Evolutionary conservation across 2,888 invertebrate species (phyloP), one percentile per base, ranked within the genome.

Genomic region (Troides aeacus): DNA sequence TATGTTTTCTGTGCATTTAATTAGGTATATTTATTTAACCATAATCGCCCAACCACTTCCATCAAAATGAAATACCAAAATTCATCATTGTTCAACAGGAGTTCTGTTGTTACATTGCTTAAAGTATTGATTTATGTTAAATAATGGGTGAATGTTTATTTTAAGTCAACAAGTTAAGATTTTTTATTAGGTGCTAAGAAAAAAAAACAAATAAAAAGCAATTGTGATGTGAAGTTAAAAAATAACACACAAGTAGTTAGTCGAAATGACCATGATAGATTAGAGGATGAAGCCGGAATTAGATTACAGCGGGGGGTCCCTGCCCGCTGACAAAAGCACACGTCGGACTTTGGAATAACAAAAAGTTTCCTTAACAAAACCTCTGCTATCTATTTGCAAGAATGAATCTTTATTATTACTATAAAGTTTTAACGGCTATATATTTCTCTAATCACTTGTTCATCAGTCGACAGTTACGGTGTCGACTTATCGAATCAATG

Each of bases 291-390:
- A 79, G 77, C 77, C 78, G 78, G 84, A 87, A 86, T 86, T 84
- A 84, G 84, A 86, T 89, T 78, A 71, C 87, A 72, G 77, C 88
- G 80, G 88, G 90, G 85, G 86, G 86, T 84, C 84, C 74, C 70
- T 73, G 68, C 73, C 75, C 75, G 73, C 82, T 85, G 85, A 87
- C 87, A 88, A 85, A 79, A 78, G 79, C 85, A 84, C 76, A 66
- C 78, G 78, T 77, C 79, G 81, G 81, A 82, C 81, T 78, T 79
- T 62, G 74, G 73, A 77, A 78, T 74, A 73, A 73, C 72, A 76
- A 79, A 82, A 71, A 64, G 64, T 67, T 67, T 57, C 50, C 42
- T 67, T 57, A 58, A 83, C 84, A 81, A 77, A 79, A 82, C 78
- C 70, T 76, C 76, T 74, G 73, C 71, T 69, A 71, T 77, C 57